phyloP scores from a whole-genome alignment of 2,888 invertebrate genomes.

The Eupithecia insigniata region DNA sequence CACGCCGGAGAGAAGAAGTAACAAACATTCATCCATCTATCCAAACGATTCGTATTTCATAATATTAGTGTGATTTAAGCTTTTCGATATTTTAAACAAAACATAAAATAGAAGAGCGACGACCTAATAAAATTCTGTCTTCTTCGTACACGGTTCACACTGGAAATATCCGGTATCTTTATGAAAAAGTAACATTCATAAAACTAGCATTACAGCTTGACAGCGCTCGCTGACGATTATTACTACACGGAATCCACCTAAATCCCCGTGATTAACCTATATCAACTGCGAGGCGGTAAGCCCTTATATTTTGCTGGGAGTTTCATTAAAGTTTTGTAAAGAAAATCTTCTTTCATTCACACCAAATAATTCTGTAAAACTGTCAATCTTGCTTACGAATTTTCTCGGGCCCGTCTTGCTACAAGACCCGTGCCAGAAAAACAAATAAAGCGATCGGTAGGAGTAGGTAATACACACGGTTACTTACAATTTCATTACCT shows the following conservation, averaged over 20 bases:
- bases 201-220: constrained; percentile 44
- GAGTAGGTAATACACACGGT: too few species aligned
- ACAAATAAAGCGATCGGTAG: too few species aligned
- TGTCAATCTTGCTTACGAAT: background rate
- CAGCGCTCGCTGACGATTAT: constrained; percentile 49
- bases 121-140: background rate
- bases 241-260: constrained; percentile 50
- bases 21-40: too few species aligned
- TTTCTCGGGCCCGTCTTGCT: too few species aligned
- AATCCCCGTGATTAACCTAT: constrained; percentile 56
- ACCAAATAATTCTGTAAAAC: background rate
- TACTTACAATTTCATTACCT: too few species aligned
- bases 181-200: constrained; percentile 42
- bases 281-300: constrained; percentile 41
- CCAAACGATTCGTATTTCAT: too few species aligned
- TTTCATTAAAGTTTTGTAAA: background rate
- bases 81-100: background rate
- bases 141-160: too few species aligned
- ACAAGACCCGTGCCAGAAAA: too few species aligned
- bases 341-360: background rate
- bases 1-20: too few species aligned
- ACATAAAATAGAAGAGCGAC: background rate
- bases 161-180: constrained; percentile 3
- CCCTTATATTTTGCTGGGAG: background rate
- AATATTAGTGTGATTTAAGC: background rate